Base-by-base conservation (phyloP, 2,113 vertebrate genomes). In the Choloepus hoffmanni region DNA sequence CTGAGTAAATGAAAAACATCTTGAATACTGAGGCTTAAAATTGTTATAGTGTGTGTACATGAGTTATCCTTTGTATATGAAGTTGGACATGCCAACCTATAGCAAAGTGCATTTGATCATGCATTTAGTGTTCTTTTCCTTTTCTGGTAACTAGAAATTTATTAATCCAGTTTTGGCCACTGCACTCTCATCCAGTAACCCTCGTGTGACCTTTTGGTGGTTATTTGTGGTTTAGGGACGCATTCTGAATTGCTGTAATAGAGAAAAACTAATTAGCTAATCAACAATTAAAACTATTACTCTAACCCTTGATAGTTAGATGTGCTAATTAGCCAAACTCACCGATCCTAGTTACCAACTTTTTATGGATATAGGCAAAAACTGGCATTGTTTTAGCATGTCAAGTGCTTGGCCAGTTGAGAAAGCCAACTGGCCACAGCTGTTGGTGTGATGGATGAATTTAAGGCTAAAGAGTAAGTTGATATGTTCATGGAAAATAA, bases 401-500 rank as follows among this genome's bases (percentile, higher is more conserved):
- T 33, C 11, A 8, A 63, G 62, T 24, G 50, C 36, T 79, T 81
- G 62, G n/a, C 33, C 21, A 48, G 28, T 48, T 55, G 86, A 76
- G 50, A 90, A 83, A 63, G 89, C 68, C 89, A 45, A 11, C 16
- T 72, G 48, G 73, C 58, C 45, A 40, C 55, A 53, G 21, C 30
- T 89, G 16, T 92, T 95, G 68, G 89, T 95, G 83, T 90, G 93
- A 90, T 96, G 73, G 67, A n/a, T 58, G 74, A 65, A 85, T 93
- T 81, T 36, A 67, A 86, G 53, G 92, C 78, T 96, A 85, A 96
- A 53, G 23, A 94, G 65, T 53, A 96, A 92, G 79, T 84, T 96
- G 94, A 53, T 88, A 36, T 97, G 89, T 98, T 97, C 97, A 98
- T 96, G 74, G 81, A 92, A 96, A 96, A 82, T 21, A 96, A 85